phyloP scores from a whole-genome alignment of 35 echinoderm and acorn worm species.

The Patiria miniata region DNA sequence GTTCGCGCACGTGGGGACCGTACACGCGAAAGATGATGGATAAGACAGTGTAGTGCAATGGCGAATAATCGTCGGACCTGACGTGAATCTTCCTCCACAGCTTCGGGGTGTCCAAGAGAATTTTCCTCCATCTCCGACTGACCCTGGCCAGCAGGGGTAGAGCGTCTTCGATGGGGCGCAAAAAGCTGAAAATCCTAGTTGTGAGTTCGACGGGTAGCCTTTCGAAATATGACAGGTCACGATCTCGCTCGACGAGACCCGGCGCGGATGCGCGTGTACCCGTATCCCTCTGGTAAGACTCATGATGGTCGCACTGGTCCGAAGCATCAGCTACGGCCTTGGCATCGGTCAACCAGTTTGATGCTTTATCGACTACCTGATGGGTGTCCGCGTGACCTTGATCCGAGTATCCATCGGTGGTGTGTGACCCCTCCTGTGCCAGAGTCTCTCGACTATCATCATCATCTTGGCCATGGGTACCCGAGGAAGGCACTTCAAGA shows the following conservation, averaged over 20 bases:
- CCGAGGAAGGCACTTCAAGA: conserved; percentile 20
- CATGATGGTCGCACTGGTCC: not conserved
- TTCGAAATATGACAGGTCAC: conserved; percentile 53
- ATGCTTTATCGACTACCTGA: not conserved
- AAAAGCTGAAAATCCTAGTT: conserved; percentile 72
- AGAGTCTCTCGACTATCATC: not conserved
- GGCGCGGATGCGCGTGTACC: not conserved
- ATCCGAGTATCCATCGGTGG: conserved; percentile 6
- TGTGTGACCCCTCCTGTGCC: not conserved
- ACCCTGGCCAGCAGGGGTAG: conserved; percentile 75
- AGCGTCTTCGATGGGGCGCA: conserved; percentile 75
- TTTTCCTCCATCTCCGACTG: conserved; percentile 80
- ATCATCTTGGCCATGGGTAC: not conserved
- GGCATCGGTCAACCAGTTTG: not conserved
- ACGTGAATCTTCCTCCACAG: conserved; percentile 83
- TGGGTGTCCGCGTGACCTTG: not conserved
- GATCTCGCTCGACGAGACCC: not conserved
- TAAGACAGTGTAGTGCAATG: conserved; percentile 48
- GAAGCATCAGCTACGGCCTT: not conserved
- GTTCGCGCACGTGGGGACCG: conserved; percentile 72
- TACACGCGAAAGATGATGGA: conserved; percentile 73
- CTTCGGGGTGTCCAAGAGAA: conserved; percentile 58
- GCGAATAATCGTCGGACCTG: conserved; percentile 31
- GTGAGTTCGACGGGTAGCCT: conserved; percentile 79
- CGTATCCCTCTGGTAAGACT: too few species aligned